Conservation (phyloP, 1,140 invertebrate genomes). For the Meteorus sp. region DNA sequence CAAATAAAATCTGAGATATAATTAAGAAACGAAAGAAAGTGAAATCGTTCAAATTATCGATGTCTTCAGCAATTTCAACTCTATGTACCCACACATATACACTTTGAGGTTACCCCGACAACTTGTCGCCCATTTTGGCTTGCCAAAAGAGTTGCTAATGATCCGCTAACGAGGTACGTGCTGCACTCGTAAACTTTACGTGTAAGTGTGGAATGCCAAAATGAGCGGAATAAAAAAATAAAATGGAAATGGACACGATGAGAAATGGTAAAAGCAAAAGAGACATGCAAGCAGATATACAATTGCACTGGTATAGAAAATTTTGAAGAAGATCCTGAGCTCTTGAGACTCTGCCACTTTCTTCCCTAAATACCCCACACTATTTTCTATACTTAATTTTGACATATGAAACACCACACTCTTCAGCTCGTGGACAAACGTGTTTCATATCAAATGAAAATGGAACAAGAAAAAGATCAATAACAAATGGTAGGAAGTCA, state of each 20-base stretch:
- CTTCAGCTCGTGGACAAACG: too few species aligned
- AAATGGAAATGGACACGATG: slow-evolving; percentile 20
- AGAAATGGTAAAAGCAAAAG: background rate
- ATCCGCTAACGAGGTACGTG: slow-evolving; percentile 47
- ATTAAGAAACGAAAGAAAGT: too few species aligned
- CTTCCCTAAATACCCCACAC: slow-evolving; percentile 32
- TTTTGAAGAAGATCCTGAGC: slow-evolving; percentile 5
- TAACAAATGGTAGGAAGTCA: background rate
- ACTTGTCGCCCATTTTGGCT: slow-evolving; percentile 25
- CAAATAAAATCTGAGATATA: too few species aligned
- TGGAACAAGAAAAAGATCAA: background rate
- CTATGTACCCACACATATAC: slow-evolving; percentile 16
- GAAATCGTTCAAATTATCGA: too few species aligned
- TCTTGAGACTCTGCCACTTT: background rate
- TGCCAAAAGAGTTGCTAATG: slow-evolving; percentile 44
- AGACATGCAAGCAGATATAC: background rate
- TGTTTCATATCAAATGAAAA: background rate
- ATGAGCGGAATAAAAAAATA: slow-evolving; percentile 26
- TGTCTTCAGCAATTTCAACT: slow-evolving; percentile 7
- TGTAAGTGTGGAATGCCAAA: slow-evolving; percentile 4
- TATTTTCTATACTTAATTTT: slow-evolving; percentile 24
- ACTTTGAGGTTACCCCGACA: background rate
- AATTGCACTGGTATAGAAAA: too few species aligned
- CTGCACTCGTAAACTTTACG: slow-evolving; percentile 35
- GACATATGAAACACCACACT: slow-evolving; percentile 8